Base-by-base conservation (phyloP, 2,888 invertebrate genomes). In the Sthenelais limicola region DNA sequence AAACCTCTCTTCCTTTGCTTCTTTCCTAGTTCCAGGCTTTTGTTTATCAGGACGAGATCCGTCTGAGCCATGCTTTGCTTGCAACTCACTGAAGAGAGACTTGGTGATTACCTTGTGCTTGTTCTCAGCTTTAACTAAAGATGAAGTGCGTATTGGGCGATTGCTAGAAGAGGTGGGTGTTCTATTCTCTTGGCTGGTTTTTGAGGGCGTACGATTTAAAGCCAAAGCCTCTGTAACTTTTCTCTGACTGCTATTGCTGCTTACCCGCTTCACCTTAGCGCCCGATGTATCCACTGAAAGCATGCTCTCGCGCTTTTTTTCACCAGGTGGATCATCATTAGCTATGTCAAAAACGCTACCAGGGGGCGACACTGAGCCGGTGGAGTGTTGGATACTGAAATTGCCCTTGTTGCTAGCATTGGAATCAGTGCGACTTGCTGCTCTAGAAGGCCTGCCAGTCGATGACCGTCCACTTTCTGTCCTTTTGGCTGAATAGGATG, bases 321-420 rank as follows among this genome's bases (percentile, higher is more conserved):
- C n/a, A n/a, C n/a, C n/a, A n/a, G n/a, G n/a, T n/a, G n/a, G n/a
- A n/a, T n/a, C n/a, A 9, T 43, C 43, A 9, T 4, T 21, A 24
- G 9, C 28, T 24, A 62, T 62, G 35, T 62, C 62, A 62, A 62
- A 62, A 35, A 62, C 62, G 38, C 62, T 62, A 1, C 62, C 62
- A 62, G 38, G 62, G 35, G 62, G 62, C 21, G 62, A 35, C 38
- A 21, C 38, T 56, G 56, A 28, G 21, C 3, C 28, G 1, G 5
- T 43, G 3, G 12, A 2, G 32, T 3, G n/a, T 43, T 62, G 35
- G 2, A 62, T 62, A 26, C 38, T 62, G 24, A 62, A 62, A 24
- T 62, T 62, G n/a, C 62, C 62, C 24, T 43, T 12, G 24, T 7
- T 18, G 12, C 30, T 32, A 4, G 38, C 38, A 1, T 43, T 26